Evolutionary conservation across 2,797 vertebrate species (phyloP).

Genomic region (Morelia viridis): DNA sequence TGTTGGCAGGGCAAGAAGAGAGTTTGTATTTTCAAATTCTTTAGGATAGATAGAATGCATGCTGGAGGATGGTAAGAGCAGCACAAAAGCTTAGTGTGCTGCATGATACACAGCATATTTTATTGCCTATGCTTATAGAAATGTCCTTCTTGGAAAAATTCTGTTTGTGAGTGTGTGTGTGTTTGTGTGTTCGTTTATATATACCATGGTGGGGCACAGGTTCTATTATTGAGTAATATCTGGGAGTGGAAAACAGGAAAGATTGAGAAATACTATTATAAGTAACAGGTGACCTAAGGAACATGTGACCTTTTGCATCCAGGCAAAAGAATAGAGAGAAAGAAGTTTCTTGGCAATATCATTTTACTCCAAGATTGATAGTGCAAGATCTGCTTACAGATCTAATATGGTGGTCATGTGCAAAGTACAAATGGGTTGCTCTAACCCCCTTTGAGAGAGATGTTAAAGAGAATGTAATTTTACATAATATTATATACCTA

Average conservation of each 20-base stretch:
- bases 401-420: background rate
- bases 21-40: background rate
- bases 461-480: background rate
- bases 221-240: background rate
- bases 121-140: background rate
- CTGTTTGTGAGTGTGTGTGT: background rate
- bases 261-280: background rate
- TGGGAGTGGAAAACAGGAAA: background rate
- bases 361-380: background rate
- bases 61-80: background rate
- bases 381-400: background rate
- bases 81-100: background rate
- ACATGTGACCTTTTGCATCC: background rate
- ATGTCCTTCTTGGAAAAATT: background rate
- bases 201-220: background rate
- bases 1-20: background rate
- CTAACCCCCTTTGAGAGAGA: background rate
- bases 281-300: background rate
- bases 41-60: background rate
- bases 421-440: background rate
- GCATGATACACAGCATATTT: background rate
- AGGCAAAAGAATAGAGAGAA: background rate
- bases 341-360: background rate
- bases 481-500: background rate
- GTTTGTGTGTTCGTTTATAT: background rate